phyloP scores from a whole-genome alignment of 2,888 invertebrate genomes.

The Drosophila acutilabella region DNA sequence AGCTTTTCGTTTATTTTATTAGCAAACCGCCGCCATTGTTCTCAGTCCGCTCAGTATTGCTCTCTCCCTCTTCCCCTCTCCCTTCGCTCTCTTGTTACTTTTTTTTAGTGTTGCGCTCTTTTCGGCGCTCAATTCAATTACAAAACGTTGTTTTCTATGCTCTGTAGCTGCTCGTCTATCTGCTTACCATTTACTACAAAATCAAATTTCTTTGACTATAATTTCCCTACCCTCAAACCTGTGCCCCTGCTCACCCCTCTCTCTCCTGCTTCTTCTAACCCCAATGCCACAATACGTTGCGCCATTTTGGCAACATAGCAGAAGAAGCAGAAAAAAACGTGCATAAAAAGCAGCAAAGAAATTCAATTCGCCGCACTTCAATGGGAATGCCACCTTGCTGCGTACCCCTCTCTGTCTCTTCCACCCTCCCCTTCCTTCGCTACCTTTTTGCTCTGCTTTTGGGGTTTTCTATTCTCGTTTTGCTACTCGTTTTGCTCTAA shows the following conservation, averaged over 20 bases:
- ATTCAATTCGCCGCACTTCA: constrained; percentile 79
- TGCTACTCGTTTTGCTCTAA: constrained; percentile 44
- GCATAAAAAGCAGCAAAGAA: constrained; percentile 30
- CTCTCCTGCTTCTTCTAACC: neutral
- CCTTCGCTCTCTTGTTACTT: constrained; percentile 10
- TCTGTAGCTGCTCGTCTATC: constrained; percentile 30
- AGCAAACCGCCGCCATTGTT: constrained; percentile 70
- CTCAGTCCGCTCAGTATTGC: constrained; percentile 15
- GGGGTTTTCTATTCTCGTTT: constrained; percentile 5
- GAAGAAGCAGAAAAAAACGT: neutral
- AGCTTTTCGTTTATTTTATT: constrained; percentile 83
- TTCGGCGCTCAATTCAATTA: constrained; percentile 76
- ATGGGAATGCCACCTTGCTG: constrained; percentile 41
- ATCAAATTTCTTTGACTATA: constrained; percentile 78
- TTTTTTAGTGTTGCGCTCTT: constrained; percentile 58
- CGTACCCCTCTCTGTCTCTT: neutral
- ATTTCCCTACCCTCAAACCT: constrained; percentile 38
- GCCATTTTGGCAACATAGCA: constrained; percentile 58
- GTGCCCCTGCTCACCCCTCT: neutral
- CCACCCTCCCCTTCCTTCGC: neutral
- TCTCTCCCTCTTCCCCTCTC: constrained; percentile 7
- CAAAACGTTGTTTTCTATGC: constrained; percentile 53
- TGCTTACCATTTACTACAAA: constrained; percentile 59
- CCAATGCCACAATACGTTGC: constrained; percentile 40
- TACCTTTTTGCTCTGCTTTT: neutral